Base-by-base conservation (phyloP, 1,140 invertebrate species). In the Cephus cinctus region DNA sequence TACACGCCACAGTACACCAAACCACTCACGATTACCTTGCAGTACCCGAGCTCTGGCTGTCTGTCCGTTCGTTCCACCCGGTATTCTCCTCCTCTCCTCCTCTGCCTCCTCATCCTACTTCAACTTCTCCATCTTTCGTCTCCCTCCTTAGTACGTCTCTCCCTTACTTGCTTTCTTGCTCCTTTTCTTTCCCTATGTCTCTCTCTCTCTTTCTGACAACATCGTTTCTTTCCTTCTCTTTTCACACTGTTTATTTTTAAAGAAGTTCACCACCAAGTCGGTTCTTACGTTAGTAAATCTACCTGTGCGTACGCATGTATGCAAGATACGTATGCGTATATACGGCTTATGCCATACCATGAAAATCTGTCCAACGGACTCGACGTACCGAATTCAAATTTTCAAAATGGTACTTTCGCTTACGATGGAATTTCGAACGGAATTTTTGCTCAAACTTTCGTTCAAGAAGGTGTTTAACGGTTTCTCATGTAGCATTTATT, bases 1-100 rank as follows among this genome's bases (percentile, higher is more conserved):
- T 32, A 41, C n/a, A n/a, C n/a, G n/a, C n/a, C n/a, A n/a, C n/a
- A n/a, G n/a, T n/a, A 16, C 23, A 51, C 43, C 32, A 27, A 43
- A 42, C 38, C 38, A 50, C 27, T 52, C 50, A 42, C 31, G 43
- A 55, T 52, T 52, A 52, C 40, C 53, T 55, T 47, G 47, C 53
- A 44, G 47, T 49, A 55, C 44, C 39, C 32, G 27, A 30, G 46
- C 14, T 22, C 49, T 54, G 44, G 43, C 45, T 43, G 32, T 22
- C 22, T 30, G 12, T 19, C 47, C 22, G 35, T 47, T 54, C 54
- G 45, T 48, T 51, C 30, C 27, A 54, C 43, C 39, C 44, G 47
- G 46, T 51, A 14, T 47, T 54, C 30, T 27, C 27, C 12, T 23
- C 8, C 42, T 9, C 18, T 25, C n/a, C 44, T 43, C 31, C 32